Base-by-base conservation (phyloP, 1,140 invertebrate genomes). In the Parapsyche elsis region DNA sequence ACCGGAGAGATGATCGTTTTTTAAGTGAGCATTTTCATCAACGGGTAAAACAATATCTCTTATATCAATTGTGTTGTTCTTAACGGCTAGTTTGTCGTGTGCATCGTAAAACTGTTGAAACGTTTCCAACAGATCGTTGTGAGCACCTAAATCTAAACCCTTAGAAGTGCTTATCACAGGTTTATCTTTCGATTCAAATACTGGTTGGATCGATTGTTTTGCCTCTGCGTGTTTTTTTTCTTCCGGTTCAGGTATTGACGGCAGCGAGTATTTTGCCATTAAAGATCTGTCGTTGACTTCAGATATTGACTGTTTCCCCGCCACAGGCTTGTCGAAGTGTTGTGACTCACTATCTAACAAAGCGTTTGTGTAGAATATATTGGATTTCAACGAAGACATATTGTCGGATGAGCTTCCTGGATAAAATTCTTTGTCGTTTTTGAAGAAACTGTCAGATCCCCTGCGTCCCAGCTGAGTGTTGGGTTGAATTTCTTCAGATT, bases 351-450 rank as follows among this genome's bases (percentile, higher is more conserved):
- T 81, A 19, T 81, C 53, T 21, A 83, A 19, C 9, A 83, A 76
- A 30, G 82, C 70, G 77, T 80, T 81, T 67, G 82, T 73, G 75
- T 78, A 81, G 44, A 76, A 83, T 49, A 76, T 79, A 71, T 83
- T 77, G 46, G 82, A 80, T 19, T 81, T 67, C 16, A 78, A 80
- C 38, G 24, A 53, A 5, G 64, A 67, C 5, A 76, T 53, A 53
- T 61, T 57, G 16, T 79, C 78, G 16, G 67, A n/a, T 19, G 49
- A 46, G 46, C 46, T 59, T 81, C 14, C 73, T 73, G 14, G 75
- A 57, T 44, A 78, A 77, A 61, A 74, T 53, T 71, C 70, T 79
- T 53, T 79, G 59, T 12, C 74, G 71, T 70, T 79, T 0, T 45
- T 44, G 49, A 76, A 81, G 30, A 83, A 67, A 19, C 77, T 73